phyloP scores from a whole-genome alignment of 2,797 vertebrate genomes.

The Sciurus vulgaris region DNA sequence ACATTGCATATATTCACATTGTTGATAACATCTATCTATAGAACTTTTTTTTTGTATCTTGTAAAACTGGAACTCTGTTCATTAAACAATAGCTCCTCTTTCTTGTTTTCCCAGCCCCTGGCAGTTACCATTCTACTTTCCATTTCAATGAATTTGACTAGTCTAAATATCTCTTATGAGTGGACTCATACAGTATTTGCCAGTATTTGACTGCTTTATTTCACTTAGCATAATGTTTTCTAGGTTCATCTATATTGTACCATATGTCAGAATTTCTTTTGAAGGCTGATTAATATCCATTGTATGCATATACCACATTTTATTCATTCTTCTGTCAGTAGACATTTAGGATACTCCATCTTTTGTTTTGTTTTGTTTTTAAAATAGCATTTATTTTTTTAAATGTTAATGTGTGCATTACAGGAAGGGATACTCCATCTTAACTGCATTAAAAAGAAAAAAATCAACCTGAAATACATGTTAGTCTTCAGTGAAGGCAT shows the following conservation, averaged over 20 bases:
- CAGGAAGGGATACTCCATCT: too few relatives aligned
- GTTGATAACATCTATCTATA: neutral
- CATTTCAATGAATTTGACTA: conserved; percentile 26
- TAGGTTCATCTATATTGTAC: neutral
- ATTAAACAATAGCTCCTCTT: neutral
- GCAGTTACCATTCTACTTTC: neutral
- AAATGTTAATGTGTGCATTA: too few relatives aligned
- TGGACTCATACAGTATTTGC: conserved; percentile 26
- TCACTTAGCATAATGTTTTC: neutral
- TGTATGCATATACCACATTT: neutral
- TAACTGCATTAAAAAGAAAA: neutral
- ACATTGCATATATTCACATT: neutral
- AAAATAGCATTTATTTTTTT: too few relatives aligned
- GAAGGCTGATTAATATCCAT: neutral
- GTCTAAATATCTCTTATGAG: neutral
- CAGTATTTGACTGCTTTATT: conserved; percentile 5
- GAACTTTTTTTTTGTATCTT: neutral
- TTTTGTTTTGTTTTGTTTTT: too few relatives aligned
- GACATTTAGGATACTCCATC: neutral
- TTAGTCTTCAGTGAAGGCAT: conserved; percentile 32
- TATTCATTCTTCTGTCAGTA: neutral
- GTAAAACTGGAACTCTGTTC: neutral
- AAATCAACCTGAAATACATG: neutral
- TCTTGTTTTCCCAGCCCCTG: neutral
- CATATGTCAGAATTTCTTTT: neutral